phyloP scores from a whole-genome alignment of 2,113 vertebrate genomes.

The Cheirogaleus medius region DNA sequence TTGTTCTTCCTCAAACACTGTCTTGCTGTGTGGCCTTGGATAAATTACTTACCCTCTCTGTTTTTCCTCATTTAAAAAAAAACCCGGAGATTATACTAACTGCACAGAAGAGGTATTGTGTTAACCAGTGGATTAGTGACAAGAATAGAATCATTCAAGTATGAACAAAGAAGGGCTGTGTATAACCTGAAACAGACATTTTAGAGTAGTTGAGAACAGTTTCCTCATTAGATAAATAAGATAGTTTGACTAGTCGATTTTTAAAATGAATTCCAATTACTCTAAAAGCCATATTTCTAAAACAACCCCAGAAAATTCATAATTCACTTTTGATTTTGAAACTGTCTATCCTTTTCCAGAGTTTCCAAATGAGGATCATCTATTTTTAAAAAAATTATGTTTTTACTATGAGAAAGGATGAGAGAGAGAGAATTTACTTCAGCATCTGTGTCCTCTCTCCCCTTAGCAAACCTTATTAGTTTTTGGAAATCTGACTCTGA shows the following conservation, averaged over 20 bases:
- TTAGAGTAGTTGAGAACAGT: not conserved
- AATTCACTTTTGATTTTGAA: conserved; percentile 21
- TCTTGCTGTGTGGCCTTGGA: conserved; percentile 43
- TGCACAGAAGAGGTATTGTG: not conserved
- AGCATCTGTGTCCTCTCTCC: not conserved
- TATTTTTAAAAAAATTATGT: not conserved
- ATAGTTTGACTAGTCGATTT: not conserved
- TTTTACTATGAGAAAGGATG: not conserved
- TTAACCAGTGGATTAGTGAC: not conserved
- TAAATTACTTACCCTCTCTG: conserved; percentile 54
- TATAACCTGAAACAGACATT: conserved; percentile 24
- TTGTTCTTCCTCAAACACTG: not conserved
- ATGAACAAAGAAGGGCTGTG: conserved; percentile 10
- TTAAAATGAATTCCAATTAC: conserved; percentile 30
- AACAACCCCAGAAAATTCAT: not conserved
- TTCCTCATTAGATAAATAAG: conserved; percentile 10
- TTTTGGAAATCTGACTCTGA: not conserved
- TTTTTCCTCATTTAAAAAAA: not conserved
- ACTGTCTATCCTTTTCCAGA: not conserved
- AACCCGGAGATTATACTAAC: not conserved
- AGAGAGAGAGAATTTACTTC: not conserved
- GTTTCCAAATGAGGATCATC: not conserved
- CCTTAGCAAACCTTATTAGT: not conserved
- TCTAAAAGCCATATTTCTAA: conserved; percentile 32
- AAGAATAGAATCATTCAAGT: not conserved